A percentile compares a stretch with the other conserved stretches of the same genome.
Conservation (phyloP, 2,888 invertebrate genomes). For the Crematogaster levior region DNA sequence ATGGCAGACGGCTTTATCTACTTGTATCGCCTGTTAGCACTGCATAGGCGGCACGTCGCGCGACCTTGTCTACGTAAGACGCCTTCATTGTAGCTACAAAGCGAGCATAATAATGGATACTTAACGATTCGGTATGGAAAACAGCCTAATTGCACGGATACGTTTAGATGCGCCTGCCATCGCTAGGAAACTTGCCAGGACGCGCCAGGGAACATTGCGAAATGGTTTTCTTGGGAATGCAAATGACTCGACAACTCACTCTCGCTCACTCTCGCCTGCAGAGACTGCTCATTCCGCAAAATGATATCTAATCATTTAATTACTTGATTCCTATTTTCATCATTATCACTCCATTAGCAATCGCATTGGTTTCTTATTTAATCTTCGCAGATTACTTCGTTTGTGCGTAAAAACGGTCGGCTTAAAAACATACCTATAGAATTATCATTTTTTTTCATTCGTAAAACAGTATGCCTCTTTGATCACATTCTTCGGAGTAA, state of each 20-base stretch:
- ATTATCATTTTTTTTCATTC: not conserved
- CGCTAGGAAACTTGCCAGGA: constrained; percentile 58
- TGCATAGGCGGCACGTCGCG: constrained; percentile 26
- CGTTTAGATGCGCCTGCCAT: constrained; percentile 74
- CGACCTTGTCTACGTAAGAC: constrained; percentile 52
- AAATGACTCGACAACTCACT: constrained; percentile 39
- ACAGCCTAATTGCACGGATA: constrained; percentile 77
- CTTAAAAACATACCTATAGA: not conserved
- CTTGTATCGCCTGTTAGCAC: constrained; percentile 26
- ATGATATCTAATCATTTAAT: constrained; percentile 23
- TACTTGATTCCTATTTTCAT: not conserved
- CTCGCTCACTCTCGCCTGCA: constrained; percentile 1
- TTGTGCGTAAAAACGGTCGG: not conserved
- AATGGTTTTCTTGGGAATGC: constrained; percentile 50
- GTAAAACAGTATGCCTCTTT: not conserved
- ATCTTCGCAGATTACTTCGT: not conserved
- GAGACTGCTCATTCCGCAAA: constrained; percentile 7
- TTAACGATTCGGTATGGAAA: constrained; percentile 65
- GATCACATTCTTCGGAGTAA: not conserved
- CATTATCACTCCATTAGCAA: not conserved
- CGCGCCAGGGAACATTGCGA: constrained; percentile 55
- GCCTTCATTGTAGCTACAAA: constrained; percentile 51
- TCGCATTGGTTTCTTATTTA: not conserved
- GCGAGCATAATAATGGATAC: constrained; percentile 57
- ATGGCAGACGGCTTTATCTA: constrained; percentile 27